Base-by-base conservation (phyloP, 2,888 invertebrate species). In the Coelinius sp. region DNA sequence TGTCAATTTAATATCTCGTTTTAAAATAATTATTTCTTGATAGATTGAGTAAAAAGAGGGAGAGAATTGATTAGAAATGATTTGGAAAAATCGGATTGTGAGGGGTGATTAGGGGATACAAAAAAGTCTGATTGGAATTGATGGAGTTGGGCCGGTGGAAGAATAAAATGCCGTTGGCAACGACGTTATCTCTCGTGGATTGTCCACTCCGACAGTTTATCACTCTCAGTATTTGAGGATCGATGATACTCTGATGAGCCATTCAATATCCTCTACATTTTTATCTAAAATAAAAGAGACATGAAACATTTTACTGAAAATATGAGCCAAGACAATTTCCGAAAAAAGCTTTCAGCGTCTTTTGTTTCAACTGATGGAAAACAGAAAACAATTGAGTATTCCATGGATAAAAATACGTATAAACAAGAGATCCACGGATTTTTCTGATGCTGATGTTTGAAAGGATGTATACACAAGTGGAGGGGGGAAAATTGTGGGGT, bases 241-340 rank as follows among this genome's bases (percentile, higher is more conserved):
- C 35, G 31, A 59, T 59, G 59, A 35, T 31, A 59, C 59, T 31
- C 59, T 4, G 3, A 17, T 25, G 17, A 31, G 7, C 59, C 31
- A 31, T 59, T 35, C 59, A 59, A 53, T 53, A n/a, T 25, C 35
- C 22, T 10, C 20, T 12, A 31, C 17, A 31, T 59, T 59, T 59
- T 59, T 10, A 35, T 35, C 35, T 24, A 25, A 24, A 25, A 25
- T 20, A 25, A 14, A 59, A 35, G 7, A 3, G 8, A 27, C 35
- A 17, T 31, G n/a, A 20, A 59, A 59, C 31, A 31, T 17, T 14
- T 2, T 6, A 14, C 59, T 31, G 35, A 59, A 59, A 59, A 59
- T 59, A 59, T 59, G 35, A 59, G 35, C 59, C 46, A 49, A 59
- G 59, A 59, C 59, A 59, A 59, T 59, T 59, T 59, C 35, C n/a